Evolutionary conservation across 2,888 invertebrate species (phyloP).

Genomic region (Tenthredo livida): DNA sequence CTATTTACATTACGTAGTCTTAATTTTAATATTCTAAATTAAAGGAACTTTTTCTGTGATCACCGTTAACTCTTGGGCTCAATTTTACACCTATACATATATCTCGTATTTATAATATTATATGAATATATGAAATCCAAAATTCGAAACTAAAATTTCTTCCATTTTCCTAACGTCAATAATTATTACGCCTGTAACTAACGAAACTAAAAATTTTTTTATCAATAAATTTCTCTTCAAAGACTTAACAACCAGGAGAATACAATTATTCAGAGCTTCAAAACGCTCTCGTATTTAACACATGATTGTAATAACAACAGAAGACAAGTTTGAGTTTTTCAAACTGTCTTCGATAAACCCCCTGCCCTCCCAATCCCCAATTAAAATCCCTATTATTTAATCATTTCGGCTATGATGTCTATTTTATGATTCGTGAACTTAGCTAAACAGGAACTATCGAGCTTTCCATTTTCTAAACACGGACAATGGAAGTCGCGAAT

Average conservation of each 20-base stretch:
- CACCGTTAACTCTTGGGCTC: background rate
- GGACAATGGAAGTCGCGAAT: slow-evolving; percentile 66
- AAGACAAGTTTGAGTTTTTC: background rate
- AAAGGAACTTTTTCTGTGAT: slow-evolving; percentile 19
- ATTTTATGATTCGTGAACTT: slow-evolving; percentile 64
- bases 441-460: slow-evolving; percentile 62
- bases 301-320: background rate
- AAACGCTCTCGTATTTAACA: background rate
- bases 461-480: slow-evolving; percentile 62
- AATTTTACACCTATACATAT: background rate
- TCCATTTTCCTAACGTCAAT: background rate
- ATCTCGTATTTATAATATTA: background rate
- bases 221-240: background rate
- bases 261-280: background rate
- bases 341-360: background rate
- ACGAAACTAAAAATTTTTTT: background rate
- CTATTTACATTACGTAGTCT: background rate
- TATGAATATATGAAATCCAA: no score
- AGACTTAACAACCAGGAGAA: background rate
- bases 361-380: background rate
- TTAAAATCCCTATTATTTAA: slow-evolving; percentile 52
- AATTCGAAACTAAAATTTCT: background rate
- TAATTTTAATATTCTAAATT: background rate
- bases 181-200: background rate
- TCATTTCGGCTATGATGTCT: slow-evolving; percentile 65